A percentile compares a stretch with the other conserved stretches of the same genome.
Conservation (phyloP, 1,140 invertebrate species). For the Apolygus lucorum region DNA sequence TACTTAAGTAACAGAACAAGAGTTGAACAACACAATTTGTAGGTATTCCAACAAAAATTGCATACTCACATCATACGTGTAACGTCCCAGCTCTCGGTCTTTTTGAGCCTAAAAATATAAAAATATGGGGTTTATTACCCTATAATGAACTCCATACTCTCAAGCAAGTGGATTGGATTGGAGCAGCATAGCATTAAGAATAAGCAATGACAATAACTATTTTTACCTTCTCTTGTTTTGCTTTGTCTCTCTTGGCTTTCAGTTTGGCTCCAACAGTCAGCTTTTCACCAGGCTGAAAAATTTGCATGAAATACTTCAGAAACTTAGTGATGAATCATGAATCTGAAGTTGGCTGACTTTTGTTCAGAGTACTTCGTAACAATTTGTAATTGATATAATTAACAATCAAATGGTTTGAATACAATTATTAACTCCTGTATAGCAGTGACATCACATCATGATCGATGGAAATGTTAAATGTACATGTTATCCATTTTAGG, state of each 20-base stretch:
- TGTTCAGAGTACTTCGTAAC: no score
- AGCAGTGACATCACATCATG: neutral
- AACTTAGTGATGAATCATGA: neutral
- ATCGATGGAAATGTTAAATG: neutral
- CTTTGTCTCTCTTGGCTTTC: slow-evolving; percentile 40
- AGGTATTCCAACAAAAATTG: neutral
- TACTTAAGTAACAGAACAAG: neutral
- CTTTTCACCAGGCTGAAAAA: slow-evolving; percentile 24
- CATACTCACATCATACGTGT: neutral
- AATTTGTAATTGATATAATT: no score
- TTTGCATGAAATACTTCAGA: neutral
- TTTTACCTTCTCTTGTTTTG: slow-evolving; percentile 32
- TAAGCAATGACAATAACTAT: neutral
- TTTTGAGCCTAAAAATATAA: neutral
- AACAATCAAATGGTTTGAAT: neutral
- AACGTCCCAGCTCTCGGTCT: neutral
- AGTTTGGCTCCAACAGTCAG: slow-evolving; percentile 38
- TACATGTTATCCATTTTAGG: neutral
- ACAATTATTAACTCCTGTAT: neutral
- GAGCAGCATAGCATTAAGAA: neutral
- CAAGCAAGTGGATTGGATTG: neutral
- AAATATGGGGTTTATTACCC: no score
- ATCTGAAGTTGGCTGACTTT: neutral
- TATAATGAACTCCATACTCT: no score
- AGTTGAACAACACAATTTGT: neutral